Conservation (phyloP, 2,797 vertebrate species). For the Brotula barbata region DNA sequence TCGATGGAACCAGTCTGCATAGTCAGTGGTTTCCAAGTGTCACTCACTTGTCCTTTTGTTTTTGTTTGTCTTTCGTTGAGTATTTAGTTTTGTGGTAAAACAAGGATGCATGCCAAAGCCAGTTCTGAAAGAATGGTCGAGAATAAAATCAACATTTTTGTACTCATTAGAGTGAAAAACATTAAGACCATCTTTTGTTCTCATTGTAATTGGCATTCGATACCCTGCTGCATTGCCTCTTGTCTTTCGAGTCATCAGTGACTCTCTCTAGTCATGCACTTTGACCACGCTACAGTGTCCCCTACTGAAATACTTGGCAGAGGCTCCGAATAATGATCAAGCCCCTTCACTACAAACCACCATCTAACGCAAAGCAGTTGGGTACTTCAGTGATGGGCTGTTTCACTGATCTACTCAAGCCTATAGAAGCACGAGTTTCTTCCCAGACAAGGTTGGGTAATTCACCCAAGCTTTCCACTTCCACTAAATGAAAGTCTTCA, state of each 20-base stretch:
- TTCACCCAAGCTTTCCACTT: conserved; percentile 45
- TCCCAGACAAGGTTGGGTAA: conserved; percentile 33
- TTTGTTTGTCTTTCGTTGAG: conserved; percentile 66
- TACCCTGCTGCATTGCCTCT: conserved; percentile 43
- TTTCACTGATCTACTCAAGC: conserved; percentile 57
- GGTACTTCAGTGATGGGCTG: conserved; percentile 54
- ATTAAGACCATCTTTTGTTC: conserved; percentile 58
- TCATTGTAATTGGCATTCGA: conserved; percentile 62
- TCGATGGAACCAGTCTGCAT: conserved; percentile 41
- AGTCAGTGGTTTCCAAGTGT: conserved; percentile 66
- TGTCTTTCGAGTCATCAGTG: conserved; percentile 45
- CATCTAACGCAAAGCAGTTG: conserved; percentile 63
- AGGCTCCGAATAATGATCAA: conserved; percentile 50
- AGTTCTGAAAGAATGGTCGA: conserved; percentile 54
- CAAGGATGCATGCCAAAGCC: conserved; percentile 46
- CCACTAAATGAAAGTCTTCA: conserved; percentile 51
- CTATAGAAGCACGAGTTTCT: conserved; percentile 42
- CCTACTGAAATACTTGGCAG: conserved; percentile 61
- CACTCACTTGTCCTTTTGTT: conserved; percentile 61
- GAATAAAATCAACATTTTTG: conserved; percentile 61
- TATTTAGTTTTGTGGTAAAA: conserved; percentile 60
- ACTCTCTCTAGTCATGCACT: conserved; percentile 51
- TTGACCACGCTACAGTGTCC: conserved; percentile 41
- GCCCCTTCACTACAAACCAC: conserved; percentile 58
- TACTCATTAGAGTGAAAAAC: conserved; percentile 60